A percentile compares a stretch with the other conserved stretches of the same genome.
phyloP scores from a whole-genome alignment of 2,113 vertebrate genomes.

The Gracilinanus agilis region DNA sequence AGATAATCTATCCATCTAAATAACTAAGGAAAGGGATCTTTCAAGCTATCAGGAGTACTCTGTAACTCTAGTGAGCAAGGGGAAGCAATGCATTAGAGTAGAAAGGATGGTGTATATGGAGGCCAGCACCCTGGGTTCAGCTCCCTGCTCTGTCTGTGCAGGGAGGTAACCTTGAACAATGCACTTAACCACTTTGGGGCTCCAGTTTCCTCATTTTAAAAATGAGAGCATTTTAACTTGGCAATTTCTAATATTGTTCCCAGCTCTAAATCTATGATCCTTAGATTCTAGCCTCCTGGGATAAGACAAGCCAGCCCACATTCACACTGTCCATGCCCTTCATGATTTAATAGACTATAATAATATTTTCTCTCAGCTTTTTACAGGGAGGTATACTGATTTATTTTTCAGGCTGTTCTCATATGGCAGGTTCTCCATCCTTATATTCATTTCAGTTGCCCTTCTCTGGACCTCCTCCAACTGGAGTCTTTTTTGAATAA shows the following conservation, averaged over 20 bases:
- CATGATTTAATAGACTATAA: neutral
- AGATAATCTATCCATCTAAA: neutral
- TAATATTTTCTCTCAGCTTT: neutral
- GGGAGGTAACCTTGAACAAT: neutral
- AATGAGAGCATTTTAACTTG: neutral
- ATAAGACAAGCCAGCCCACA: neutral
- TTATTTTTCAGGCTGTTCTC: neutral
- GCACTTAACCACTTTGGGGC: neutral
- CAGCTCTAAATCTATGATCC: neutral
- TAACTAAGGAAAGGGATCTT: neutral
- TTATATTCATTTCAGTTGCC: neutral
- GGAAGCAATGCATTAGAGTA: neutral
- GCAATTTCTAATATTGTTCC: neutral
- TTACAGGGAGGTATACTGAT: neutral
- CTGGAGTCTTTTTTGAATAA: constrained; percentile 5
- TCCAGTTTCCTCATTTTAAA: neutral
- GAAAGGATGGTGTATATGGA: neutral
- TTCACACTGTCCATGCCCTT: too few species aligned
- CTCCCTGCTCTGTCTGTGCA: neutral
- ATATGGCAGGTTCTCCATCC: neutral
- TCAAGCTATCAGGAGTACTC: neutral
- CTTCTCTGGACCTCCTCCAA: neutral
- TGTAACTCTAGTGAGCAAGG: neutral
- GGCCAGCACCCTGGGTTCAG: too few species aligned
- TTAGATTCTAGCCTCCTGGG: neutral